phyloP scores from a whole-genome alignment of 2,888 invertebrate species.

The Unio pictorum region DNA sequence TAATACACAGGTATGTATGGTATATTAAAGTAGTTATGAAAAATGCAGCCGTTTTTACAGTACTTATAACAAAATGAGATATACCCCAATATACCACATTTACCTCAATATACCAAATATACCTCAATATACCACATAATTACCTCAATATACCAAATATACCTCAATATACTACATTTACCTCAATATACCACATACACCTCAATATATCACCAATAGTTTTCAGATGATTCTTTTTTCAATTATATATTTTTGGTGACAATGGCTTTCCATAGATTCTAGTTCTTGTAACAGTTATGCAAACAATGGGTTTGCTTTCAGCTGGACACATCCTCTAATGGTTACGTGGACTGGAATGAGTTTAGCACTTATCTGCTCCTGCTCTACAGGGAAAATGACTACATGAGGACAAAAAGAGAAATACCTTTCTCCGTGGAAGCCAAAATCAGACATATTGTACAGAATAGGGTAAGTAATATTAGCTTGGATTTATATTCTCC shows the following conservation, averaged over 20 bases:
- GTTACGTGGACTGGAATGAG: constrained; percentile 71
- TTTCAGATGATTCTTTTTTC: neutral
- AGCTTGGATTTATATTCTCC: no score
- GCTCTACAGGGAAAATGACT: constrained; percentile 69
- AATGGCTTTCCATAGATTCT: neutral
- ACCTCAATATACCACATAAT: no score
- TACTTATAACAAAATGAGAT: neutral
- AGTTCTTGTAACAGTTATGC: neutral
- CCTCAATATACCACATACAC: neutral
- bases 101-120: no score
- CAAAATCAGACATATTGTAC: constrained; percentile 67
- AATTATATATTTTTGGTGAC: neutral
- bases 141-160: no score
- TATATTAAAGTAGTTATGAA: neutral
- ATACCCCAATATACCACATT: neutral
- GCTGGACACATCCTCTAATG: constrained; percentile 69
- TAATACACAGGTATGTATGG: neutral
- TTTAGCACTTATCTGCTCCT: constrained; percentile 70
- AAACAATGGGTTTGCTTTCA: constrained; percentile 34
- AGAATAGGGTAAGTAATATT: constrained; percentile 63
- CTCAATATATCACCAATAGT: neutral
- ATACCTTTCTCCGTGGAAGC: constrained; percentile 68
- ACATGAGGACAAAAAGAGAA: constrained; percentile 63
- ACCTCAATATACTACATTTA: no score
- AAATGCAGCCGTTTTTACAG: neutral